Percentiles rank a stretch among this genome's conserved stretches.
Conservation (phyloP, 2,888 invertebrate species). For the Drosophila mulleri region DNA sequence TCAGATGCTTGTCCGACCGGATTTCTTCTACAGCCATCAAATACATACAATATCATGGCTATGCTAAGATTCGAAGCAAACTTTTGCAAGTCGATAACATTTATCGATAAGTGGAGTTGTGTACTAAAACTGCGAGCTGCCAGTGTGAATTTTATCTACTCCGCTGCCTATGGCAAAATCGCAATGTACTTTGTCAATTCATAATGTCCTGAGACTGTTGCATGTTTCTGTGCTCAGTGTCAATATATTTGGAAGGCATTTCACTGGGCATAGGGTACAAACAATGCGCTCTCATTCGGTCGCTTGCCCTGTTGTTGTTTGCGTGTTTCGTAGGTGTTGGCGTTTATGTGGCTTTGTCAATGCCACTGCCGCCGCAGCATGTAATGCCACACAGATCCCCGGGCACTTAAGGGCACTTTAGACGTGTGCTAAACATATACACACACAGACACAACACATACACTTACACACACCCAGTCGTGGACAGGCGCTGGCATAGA, state of each 20-base stretch:
- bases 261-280: constrained; percentile 13
- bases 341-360: constrained; percentile 78
- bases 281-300: constrained; percentile 15
- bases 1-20: no score
- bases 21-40: no score
- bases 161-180: no score
- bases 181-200: not conserved
- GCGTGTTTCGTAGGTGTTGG: constrained; percentile 80
- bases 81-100: not conserved
- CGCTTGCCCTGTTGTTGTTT: constrained; percentile 55
- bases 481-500: constrained; percentile 30
- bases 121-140: accelerated
- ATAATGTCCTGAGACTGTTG: not conserved
- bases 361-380: constrained; percentile 57
- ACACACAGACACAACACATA: constrained; percentile 15
- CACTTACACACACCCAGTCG: constrained; percentile 22
- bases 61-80: no score
- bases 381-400: constrained; percentile 65
- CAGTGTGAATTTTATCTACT: not conserved
- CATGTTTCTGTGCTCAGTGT: no score
- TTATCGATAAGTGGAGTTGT: not conserved
- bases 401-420: constrained; percentile 80
- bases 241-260: not conserved
- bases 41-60: not conserved
- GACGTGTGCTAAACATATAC: constrained; percentile 55